Conservation (phyloP, 2,797 vertebrate species). For the Tadarida brasiliensis region DNA sequence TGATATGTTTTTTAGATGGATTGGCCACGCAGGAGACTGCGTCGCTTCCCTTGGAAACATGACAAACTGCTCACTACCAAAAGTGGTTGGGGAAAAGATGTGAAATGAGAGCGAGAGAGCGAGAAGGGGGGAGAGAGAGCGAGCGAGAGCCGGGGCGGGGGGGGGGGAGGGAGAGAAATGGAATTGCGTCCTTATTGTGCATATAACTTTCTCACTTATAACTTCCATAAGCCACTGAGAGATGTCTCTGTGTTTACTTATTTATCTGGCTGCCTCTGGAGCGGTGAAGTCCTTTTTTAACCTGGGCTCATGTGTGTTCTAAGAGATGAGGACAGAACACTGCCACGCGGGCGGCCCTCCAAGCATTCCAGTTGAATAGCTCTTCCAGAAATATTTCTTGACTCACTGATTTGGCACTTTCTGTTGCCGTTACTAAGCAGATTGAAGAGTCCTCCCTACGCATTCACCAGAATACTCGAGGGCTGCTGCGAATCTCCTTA, state of each 20-base stretch:
- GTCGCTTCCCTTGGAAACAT: constrained; percentile 48
- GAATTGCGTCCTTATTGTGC: constrained; percentile 45
- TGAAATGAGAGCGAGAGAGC: neutral
- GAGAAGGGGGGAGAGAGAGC: too few species aligned
- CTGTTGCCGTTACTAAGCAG: constrained; percentile 72
- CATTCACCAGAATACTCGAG: neutral
- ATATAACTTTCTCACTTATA: constrained; percentile 72
- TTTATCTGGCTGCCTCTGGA: constrained; percentile 61
- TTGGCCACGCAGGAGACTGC: constrained; percentile 55
- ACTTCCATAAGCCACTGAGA: constrained; percentile 72
- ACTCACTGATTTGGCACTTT: constrained; percentile 78
- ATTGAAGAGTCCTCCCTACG: constrained; percentile 55
- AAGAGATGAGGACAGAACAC: constrained; percentile 60
- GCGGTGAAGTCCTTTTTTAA: constrained; percentile 82
- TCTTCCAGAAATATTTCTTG: constrained; percentile 80
- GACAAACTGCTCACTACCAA: constrained; percentile 72
- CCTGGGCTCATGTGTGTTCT: constrained; percentile 65
- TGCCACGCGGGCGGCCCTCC: constrained; percentile 80
- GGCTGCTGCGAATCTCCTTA: neutral
- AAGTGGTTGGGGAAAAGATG: constrained; percentile 63
- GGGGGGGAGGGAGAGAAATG: neutral
- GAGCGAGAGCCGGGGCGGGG: neutral
- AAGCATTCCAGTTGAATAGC: constrained; percentile 71
- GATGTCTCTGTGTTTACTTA: constrained; percentile 74
- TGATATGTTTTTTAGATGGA: constrained; percentile 76